Evolutionary conservation across 2,113 vertebrate genomes (phyloP), one percentile per base, ranked within the genome.

Genomic region (Stercorarius parasiticus): DNA sequence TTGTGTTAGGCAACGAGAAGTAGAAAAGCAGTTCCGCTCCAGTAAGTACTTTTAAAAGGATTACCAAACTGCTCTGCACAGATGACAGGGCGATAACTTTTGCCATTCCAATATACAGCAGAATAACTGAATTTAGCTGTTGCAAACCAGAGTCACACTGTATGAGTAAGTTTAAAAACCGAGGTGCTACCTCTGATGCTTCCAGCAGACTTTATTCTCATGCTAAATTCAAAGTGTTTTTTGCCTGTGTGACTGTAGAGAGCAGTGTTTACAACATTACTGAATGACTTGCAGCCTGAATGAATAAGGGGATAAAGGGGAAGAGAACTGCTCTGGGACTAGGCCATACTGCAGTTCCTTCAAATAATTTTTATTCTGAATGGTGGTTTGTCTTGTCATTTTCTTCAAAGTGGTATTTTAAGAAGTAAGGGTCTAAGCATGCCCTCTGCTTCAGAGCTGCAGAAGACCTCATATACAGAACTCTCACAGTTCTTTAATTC

Each of bases 191-290:
- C n/a, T 82, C 53, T 83, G 53, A 52, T 73, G 20, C 25, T 86
- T 61, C 50, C 82, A 77, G 53, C 29, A 62, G 74, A 32, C 59
- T 61, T 80, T 17, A 62, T 83, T 61, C 34, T 77, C 40, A 2
- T n/a, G 34, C 11, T 91, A 64, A 77, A 84, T 84, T 42, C 27
- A 16, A 61, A 42, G 55, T 92, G 86, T 3, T 49, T 91, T 95
- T 91, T 67, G 14, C 69, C 43, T 84, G 10, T 62, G 55, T 62
- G 80, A 70, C 86, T 90, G 80, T 86, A 96, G 95, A 59, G 88
- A 84, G 93, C 93, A 92, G 64, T 96, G 76, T 96, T 88, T 88
- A 40, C 94, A 90, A 42, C 42, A 5, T 81, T 58, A 81, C 82
- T 42, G 61, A 69, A 26, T 66, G 72, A 11, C 38, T 56, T 64